Evolutionary conservation across 2,888 invertebrate species (phyloP).

Genomic region (Stenodema calcarata): DNA sequence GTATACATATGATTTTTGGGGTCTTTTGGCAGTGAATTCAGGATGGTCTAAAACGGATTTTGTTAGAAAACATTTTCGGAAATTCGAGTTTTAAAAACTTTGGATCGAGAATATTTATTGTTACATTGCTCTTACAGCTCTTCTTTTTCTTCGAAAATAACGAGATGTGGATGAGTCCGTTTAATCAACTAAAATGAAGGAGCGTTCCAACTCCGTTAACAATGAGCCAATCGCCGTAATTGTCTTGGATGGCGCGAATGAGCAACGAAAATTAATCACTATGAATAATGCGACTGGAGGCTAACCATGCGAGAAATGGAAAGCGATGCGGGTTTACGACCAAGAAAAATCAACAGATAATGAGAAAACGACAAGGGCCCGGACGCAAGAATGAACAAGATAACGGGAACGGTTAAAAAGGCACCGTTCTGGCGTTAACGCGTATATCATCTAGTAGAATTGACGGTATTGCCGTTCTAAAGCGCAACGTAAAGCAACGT

Average conservation of each 20-base stretch:
- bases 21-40: no score
- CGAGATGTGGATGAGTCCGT: background rate
- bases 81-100: no score
- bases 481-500: no score
- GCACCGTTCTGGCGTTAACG: background rate
- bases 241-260: background rate
- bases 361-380: background rate
- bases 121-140: no score
- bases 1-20: no score
- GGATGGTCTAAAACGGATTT: no score
- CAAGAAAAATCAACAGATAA: constrained; percentile 24
- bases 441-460: background rate
- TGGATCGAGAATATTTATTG: no score
- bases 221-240: background rate
- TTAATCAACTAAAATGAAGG: background rate
- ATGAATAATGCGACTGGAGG: constrained; percentile 1
- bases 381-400: background rate
- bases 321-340: background rate
- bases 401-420: background rate
- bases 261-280: background rate
- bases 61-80: no score
- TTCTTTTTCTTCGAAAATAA: no score
- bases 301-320: constrained; percentile 4
- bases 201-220: background rate
- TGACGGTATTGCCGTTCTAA: no score